A percentile compares a stretch with the other conserved stretches of the same genome.
These are phyloP conservation scores for Capreolus pygargus DNA, from an alignment of 2,113 vertebrate species.

Conservation along the genomic window DNA sequence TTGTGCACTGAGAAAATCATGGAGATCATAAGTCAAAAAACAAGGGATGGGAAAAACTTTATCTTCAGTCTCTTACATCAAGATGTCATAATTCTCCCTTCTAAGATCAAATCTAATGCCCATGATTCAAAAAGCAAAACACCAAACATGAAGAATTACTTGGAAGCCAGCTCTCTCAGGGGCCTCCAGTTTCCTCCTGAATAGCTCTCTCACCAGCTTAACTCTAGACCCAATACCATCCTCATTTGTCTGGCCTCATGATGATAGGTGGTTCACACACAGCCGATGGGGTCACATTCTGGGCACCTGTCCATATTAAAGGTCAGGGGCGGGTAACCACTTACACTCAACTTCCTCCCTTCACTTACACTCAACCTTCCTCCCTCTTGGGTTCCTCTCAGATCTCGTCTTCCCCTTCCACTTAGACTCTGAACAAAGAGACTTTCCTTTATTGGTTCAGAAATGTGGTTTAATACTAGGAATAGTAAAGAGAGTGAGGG, in stretches of 20 bases:
- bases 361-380: not conserved
- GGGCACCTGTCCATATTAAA: not conserved
- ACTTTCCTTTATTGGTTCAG: not conserved
- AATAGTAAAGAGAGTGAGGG: not conserved
- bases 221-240: not conserved
- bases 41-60: not conserved
- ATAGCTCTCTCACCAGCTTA: not conserved
- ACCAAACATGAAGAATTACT: not conserved
- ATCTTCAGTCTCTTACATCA: not conserved
- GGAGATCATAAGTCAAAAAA: not conserved
- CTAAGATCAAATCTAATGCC: not conserved
- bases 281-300: not conserved
- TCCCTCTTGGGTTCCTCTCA: not conserved
- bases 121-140: not conserved
- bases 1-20: not conserved
- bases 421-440: not conserved
- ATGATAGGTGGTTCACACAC: not conserved
- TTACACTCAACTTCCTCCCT: not conserved
- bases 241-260: not conserved
- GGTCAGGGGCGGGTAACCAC: not conserved
- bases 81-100: not conserved
- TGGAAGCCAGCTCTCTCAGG: not conserved
- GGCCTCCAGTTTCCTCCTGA: not conserved
- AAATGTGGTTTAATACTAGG: not conserved
- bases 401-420: not conserved